A percentile compares a stretch with the other conserved stretches of the same genome.
Conservation (phyloP, 1,140 invertebrate genomes). For the Diprion similis region DNA sequence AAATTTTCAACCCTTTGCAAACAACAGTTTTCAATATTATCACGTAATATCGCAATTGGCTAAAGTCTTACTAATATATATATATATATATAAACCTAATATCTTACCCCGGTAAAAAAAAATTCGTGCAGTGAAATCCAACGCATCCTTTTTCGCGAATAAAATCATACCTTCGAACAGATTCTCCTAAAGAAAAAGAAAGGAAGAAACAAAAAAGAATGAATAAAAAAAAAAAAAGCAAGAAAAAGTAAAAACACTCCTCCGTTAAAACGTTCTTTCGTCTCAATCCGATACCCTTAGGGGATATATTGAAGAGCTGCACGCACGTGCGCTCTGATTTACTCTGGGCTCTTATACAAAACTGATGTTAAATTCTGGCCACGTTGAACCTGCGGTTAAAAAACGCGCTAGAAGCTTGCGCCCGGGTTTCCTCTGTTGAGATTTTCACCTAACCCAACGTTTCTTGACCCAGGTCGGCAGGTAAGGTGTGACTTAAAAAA, state of each 20-base stretch:
- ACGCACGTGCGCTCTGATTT: neutral
- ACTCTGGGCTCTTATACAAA: neutral
- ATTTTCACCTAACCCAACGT: neutral
- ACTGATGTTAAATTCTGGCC: no score
- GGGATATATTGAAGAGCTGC: neutral
- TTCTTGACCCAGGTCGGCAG: neutral
- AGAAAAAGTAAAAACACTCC: conserved; percentile 7
- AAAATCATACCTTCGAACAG: neutral
- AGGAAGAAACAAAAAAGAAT: neutral
- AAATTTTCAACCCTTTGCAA: no score
- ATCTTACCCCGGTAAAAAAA: no score
- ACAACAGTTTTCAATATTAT: no score
- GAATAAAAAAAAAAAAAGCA: neutral
- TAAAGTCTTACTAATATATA: no score
- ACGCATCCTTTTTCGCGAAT: neutral
- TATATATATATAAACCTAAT: no score
- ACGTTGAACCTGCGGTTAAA: no score
- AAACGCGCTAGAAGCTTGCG: no score
- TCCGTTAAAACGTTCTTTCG: neutral
- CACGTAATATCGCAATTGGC: no score
- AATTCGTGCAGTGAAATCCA: no score
- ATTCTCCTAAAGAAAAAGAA: neutral
- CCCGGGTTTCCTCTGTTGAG: no score
- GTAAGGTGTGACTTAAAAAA: neutral
- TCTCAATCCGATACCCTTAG: neutral